These are phyloP conservation scores for silkworm (Bombyx mori) DNA, from an alignment of 1,140 invertebrate genomes.

Conservation along the genomic window ASM3026992v2 NC_085109.1:7103501-7104000, in stretches of 20 bases:
- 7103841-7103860: slow-evolving; percentile 26
- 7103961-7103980: slow-evolving; percentile 31
- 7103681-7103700: slow-evolving; percentile 13
- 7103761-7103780: too few species aligned
- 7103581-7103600: slow-evolving; percentile 58
- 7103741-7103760: too few species aligned
- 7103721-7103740: too few species aligned
- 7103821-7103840: slow-evolving; percentile 6
- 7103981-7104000: slow-evolving; percentile 2
- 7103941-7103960: slow-evolving; percentile 41
- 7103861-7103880: slow-evolving; percentile 42
- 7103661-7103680: slow-evolving; percentile 32
- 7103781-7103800: too few species aligned
- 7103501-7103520: slow-evolving; percentile 70
- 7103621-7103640: slow-evolving; percentile 67
- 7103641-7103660: slow-evolving; percentile 61
- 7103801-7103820: background rate
- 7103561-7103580: slow-evolving; percentile 22
- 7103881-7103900: slow-evolving; percentile 41
- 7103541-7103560: slow-evolving; percentile 10
- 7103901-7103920: slow-evolving; percentile 44
- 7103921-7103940: slow-evolving; percentile 32
- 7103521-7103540: slow-evolving; percentile 70
- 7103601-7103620: slow-evolving; percentile 63
- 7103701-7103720: too few species aligned